Base-by-base conservation (phyloP, 1,140 invertebrate genomes). In the Ostrea edulis region DNA sequence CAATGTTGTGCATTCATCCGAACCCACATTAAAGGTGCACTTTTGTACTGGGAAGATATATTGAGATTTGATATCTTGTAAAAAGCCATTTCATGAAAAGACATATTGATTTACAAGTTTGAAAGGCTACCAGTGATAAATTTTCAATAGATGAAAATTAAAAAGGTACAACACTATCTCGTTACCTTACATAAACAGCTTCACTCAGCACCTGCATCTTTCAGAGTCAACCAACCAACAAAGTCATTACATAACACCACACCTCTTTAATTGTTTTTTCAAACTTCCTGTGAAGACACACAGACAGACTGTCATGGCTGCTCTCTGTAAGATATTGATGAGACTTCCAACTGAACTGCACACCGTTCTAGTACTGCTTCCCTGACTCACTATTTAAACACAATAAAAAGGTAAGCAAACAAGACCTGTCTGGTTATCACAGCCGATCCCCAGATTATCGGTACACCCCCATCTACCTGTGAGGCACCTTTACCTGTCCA, bases 1-100 rank as follows among this genome's bases (percentile, higher is more conserved):
- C 22, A 25, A 9, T 71, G 22, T 25, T 25, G 25, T 71, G 65
- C 65, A 71, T 25, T 71, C 65, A 71, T 35, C 65, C 25, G 25
- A 25, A 25, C 65, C 65, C 22, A 71, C 65, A 29, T 71, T 71
- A 71, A 71, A 25, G 65, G 65, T 71, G 65, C 65, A 71, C 65
- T 71, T 71, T 71, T 71, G 65, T 71, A 71, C 22, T 25, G 65
- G 25, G 22, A 29, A 71, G 55, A 71, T 25, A 29, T 71, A 71
- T 71, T 71, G 65, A 71, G 65, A 71, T 71, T 71, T 71, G 65
- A 71, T 71, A 71, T 71, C 65, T 71, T 71, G 65, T 25, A 71
- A 68, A 71, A 71, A 71, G 8, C 65, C 65, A 9, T 71, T 29
- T 71, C 4, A 71, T 71, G 65, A 71, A 71, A 71, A 71, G 65